Base-by-base conservation (phyloP, 2,888 invertebrate genomes). In the Empis stercorea region DNA sequence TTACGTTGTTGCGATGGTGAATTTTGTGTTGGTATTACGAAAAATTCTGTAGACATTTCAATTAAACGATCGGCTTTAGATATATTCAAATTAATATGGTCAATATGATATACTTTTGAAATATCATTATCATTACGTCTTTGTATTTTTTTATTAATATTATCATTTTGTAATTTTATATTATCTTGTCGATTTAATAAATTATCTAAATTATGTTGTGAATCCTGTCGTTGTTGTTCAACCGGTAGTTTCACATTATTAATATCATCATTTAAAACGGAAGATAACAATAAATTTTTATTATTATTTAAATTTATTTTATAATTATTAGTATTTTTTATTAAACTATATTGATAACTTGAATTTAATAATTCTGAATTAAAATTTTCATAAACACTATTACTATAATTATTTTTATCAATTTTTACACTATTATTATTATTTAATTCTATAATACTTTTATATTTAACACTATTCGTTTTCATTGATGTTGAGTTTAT, bases 41-140 rank as follows among this genome's bases (percentile, higher is more conserved):
- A 88, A 70, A 81, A 87, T 67, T 88, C 87, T 6, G 87, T 88
- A 68, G 84, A 87, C 78, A 88, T 80, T 68, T 87, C 86, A 42
- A 83, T 59, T 52, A 68, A 70, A 23, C 80, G 77, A 52, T 68
- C 69, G 1, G 69, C 69, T 51, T 66, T 67, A 32, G 65, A 65
- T 11, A 62, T 53, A 44, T 62, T 65, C 13, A 57, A 43, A 42
- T 48, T 9, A n/a, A 11, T 43, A n/a, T 13, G 17, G 20, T 52
- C 52, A 16, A 46, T 23, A 41, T 43, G 45, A 43, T 48, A 37
- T 44, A 37, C 20, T 47, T 45, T 44, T 32, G 47, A 44, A 23
- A 46, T 43, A 30, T 44, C 36, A 34, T 42, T 42, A 34, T 48
- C 50, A 30, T 47, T 41, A 32, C 47, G 48, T 14, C 37, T 30